Evolutionary conservation across 2,888 invertebrate species (phyloP).

Genomic region (Carpatolechia fugitivella): DNA sequence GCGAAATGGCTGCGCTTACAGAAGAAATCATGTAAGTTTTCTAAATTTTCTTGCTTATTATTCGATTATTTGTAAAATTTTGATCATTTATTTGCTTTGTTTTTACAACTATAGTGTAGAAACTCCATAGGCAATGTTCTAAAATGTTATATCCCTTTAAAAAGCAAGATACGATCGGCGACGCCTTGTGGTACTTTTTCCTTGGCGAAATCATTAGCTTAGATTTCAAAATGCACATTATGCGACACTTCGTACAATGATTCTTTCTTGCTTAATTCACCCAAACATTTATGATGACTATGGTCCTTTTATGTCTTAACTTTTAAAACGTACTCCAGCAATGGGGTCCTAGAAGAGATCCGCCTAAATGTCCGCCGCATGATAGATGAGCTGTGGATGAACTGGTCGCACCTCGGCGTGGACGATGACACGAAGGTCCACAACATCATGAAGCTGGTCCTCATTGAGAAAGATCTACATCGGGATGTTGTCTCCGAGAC

Average conservation of each 20-base stretch:
- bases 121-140: too few species aligned
- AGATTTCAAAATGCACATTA: too few species aligned
- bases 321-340: too few species aligned
- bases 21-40: constrained; percentile 1
- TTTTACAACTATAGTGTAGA: neutral
- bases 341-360: constrained; percentile 60
- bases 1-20: neutral
- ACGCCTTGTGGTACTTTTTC: neutral
- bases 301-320: too few species aligned
- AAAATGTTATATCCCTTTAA: too few species aligned
- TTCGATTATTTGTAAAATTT: neutral
- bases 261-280: too few species aligned
- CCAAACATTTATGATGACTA: too few species aligned
- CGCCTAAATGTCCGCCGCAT: constrained; percentile 52
- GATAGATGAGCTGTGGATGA: constrained; percentile 69
- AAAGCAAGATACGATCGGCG: too few species aligned
- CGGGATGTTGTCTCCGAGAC: constrained; percentile 82
- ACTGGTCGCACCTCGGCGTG: constrained; percentile 71
- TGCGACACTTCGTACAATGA: too few species aligned
- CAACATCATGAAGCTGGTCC: constrained; percentile 58
- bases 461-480: constrained; percentile 76
- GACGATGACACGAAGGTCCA: constrained; percentile 56
- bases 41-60: neutral
- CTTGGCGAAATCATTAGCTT: neutral
- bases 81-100: too few species aligned